Conservation (phyloP, 2,888 invertebrate genomes). For the Pristionchus fissidentatus region DNA sequence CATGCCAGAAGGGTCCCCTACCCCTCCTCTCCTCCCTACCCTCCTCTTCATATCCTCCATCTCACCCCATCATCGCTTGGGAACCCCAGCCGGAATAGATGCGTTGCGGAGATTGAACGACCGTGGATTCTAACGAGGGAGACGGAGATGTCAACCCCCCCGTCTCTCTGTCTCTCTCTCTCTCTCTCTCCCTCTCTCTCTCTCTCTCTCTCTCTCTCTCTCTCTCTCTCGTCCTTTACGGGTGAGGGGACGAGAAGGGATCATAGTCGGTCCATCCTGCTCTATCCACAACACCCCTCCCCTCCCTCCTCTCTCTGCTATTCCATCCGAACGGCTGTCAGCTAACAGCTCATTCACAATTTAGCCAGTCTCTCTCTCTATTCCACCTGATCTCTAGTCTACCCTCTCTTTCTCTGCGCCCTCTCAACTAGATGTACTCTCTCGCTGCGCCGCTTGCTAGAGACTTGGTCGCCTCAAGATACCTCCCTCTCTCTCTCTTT, state of each 20-base stretch:
- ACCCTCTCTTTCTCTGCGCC: background rate
- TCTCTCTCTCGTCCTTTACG: background rate
- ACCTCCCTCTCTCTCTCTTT: background rate
- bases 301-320: too few species aligned
- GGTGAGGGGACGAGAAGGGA: background rate
- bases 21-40: background rate
- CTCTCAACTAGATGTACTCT: background rate
- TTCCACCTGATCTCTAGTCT: constrained; percentile 2
- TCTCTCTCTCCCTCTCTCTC: background rate
- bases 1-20: constrained; percentile 4
- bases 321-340: constrained; percentile 41
- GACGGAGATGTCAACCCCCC: background rate
- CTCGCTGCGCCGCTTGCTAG: background rate
- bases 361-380: constrained; percentile 21
- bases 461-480: background rate
- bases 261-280: too few species aligned
- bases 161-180: background rate
- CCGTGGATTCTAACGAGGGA: too few species aligned
- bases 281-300: too few species aligned
- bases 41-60: background rate
- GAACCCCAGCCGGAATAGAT: background rate
- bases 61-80: background rate
- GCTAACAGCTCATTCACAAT: constrained; percentile 1
- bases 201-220: constrained; percentile 22
- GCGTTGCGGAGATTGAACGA: background rate